These are phyloP conservation scores for Amphiura filiformis DNA, from an alignment of 35 echinoderm and acorn worm genomes.

Conservation along the genomic window DNA sequence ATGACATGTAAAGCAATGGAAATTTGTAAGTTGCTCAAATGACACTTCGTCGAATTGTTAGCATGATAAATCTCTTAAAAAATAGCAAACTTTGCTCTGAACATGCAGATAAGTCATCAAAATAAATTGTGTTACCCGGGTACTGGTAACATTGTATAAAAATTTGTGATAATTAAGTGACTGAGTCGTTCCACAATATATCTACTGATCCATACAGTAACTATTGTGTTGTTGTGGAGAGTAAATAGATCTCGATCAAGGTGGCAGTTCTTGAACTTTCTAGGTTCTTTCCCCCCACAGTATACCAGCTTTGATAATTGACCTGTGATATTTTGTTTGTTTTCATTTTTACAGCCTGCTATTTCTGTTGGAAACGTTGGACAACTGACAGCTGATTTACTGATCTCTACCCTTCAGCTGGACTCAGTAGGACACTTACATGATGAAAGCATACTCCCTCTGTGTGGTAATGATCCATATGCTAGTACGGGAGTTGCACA, in stretches of 20 bases:
- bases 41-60: too few species aligned
- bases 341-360: constrained; percentile 86
- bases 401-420: constrained; percentile 79
- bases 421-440: constrained; percentile 70
- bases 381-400: constrained; percentile 78
- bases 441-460: constrained; percentile 60
- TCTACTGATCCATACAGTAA: too few species aligned
- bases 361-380: constrained; percentile 93
- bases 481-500: constrained; percentile 20
- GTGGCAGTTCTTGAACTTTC: background rate
- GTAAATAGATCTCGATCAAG: background rate
- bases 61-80: too few species aligned
- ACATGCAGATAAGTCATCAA: too few species aligned
- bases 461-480: constrained; percentile 96
- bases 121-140: too few species aligned
- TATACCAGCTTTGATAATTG: background rate
- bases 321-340: background rate
- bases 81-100: too few species aligned
- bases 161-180: too few species aligned
- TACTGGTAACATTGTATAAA: too few species aligned
- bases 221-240: background rate
- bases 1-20: too few species aligned
- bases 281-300: background rate
- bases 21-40: too few species aligned
- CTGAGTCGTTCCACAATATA: too few species aligned